These are phyloP conservation scores for Lamellibrachia columna DNA, from an alignment of 2,888 invertebrate species.

Conservation along the genomic window DNA sequence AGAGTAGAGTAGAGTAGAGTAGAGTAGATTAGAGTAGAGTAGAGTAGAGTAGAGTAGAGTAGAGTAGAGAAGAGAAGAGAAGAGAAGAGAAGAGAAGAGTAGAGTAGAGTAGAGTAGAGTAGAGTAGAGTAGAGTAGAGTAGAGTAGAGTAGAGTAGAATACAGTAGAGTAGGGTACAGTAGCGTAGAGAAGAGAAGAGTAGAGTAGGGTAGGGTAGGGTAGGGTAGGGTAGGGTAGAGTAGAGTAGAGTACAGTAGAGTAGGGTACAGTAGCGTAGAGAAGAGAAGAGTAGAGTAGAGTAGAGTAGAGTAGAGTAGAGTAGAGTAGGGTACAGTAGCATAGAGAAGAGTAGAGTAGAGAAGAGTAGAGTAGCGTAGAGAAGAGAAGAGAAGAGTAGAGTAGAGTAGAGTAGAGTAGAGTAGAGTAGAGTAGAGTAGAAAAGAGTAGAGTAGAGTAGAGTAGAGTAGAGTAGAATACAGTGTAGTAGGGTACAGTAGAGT, in stretches of 20 bases:
- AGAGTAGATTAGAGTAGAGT: too few relatives aligned
- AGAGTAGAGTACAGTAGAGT: background rate
- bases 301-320: background rate
- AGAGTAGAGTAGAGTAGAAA: constrained; percentile 18
- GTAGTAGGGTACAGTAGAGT: constrained; percentile 7
- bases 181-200: too few relatives aligned
- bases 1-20: background rate
- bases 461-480: too few relatives aligned
- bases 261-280: too few relatives aligned
- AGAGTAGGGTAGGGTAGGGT: background rate
- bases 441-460: constrained; percentile 18
- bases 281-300: background rate
- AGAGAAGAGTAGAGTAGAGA: background rate
- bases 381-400: constrained; percentile 19
- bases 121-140: background rate
- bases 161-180: too few relatives aligned
- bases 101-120: constrained; percentile 19
- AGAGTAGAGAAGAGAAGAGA: constrained; percentile 8
- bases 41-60: constrained; percentile 19
- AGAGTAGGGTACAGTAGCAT: too few relatives aligned
- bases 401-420: constrained; percentile 13
- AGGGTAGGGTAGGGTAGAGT: background rate
- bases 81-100: constrained; percentile 8
- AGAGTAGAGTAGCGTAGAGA: background rate
- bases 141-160: background rate